phyloP scores from a whole-genome alignment of 2,113 vertebrate genomes.

The Mugil cephalus region DNA sequence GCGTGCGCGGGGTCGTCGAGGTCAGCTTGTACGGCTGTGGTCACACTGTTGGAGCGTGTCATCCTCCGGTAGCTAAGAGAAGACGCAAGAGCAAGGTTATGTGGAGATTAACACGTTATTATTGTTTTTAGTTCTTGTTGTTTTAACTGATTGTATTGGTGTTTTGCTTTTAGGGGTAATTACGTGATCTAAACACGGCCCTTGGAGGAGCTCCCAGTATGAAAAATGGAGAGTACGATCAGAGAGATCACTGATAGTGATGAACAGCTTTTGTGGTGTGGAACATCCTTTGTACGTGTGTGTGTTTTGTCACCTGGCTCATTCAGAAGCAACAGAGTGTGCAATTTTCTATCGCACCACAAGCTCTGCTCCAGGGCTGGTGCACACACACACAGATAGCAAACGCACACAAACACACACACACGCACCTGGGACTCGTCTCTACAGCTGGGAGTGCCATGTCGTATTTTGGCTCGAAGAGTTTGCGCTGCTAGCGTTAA shows the following conservation, averaged over 20 bases:
- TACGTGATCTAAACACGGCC: conserved; percentile 28
- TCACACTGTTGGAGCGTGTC: conserved; percentile 88
- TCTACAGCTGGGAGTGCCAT: conserved; percentile 57
- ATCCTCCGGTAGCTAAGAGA: conserved; percentile 71
- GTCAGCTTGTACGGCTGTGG: conserved; percentile 92
- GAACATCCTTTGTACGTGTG: conserved; percentile 29
- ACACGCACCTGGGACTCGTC: conserved; percentile 59
- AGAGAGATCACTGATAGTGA: conserved; percentile 46
- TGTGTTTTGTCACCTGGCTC: conserved; percentile 71
- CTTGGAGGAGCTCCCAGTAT: conserved; percentile 2
- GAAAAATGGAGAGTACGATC: conserved; percentile 35
- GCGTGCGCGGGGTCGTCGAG: conserved; percentile 66
- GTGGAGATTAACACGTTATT: background rate
- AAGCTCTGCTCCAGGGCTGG: conserved; percentile 28
- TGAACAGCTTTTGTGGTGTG: conserved; percentile 48
- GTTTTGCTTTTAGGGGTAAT: conserved; percentile 8
- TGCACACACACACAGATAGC: conserved; percentile 24
- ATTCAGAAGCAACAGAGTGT: conserved; percentile 73
- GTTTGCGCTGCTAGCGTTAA: conserved; percentile 43
- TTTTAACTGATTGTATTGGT: background rate
- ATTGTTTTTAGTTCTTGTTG: background rate
- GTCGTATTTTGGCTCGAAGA: conserved; percentile 46
- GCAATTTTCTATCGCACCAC: conserved; percentile 52
- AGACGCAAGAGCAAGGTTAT: conserved; percentile 3
- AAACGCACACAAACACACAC: conserved; percentile 30